These are phyloP conservation scores for Cheilosia vulpina DNA, from an alignment of 2,888 invertebrate species.

Conservation along the genomic window DNA sequence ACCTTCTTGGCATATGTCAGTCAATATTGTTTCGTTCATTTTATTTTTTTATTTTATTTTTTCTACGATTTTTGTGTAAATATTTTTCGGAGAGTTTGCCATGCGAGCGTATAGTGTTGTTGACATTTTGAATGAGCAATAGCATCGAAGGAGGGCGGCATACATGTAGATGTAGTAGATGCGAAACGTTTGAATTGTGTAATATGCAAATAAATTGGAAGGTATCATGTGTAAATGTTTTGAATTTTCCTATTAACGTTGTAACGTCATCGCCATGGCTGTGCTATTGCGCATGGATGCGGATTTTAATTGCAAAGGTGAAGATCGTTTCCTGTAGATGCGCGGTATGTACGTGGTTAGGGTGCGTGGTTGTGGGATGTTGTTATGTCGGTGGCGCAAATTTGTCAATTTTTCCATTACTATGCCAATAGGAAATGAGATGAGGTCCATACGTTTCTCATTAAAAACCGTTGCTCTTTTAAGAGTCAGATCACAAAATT, in stretches of 20 bases:
- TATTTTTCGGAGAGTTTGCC: conserved; percentile 47
- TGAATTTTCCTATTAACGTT: conserved; percentile 26
- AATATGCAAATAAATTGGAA: conserved; percentile 48
- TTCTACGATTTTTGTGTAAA: conserved; percentile 27
- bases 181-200: conserved; percentile 3
- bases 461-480: too few relatives aligned
- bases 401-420: not conserved
- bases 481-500: too few relatives aligned
- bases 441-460: too few relatives aligned
- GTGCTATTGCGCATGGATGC: not conserved
- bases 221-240: conserved; percentile 42
- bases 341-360: not conserved
- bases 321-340: not conserved
- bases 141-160: not conserved
- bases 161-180: not conserved
- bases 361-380: not conserved
- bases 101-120: conserved; percentile 7
- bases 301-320: conserved; percentile 13
- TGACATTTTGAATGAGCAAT: conserved; percentile 14
- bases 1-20: conserved; percentile 20
- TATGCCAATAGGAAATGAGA: not conserved
- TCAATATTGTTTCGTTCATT: conserved; percentile 17
- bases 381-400: not conserved
- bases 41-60: not conserved
- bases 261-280: not conserved